Evolutionary conservation across 2,888 invertebrate species (phyloP), one percentile per base, ranked within the genome.

Genomic region (Oscheius sp.): DNA sequence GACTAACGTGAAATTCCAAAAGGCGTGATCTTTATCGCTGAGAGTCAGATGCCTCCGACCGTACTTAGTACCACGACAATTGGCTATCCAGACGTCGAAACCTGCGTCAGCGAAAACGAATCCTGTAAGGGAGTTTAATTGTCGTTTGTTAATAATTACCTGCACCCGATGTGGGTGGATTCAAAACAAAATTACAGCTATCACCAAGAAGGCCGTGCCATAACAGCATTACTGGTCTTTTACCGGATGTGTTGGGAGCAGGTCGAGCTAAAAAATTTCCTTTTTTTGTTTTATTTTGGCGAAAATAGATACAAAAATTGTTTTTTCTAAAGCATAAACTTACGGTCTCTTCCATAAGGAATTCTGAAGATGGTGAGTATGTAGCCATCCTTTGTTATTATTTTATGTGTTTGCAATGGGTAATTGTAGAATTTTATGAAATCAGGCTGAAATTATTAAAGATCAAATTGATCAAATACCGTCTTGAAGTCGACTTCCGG

Each of bases 51-150:
- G 92, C 2, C 89, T 90, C 80, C 89, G 89, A 1, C 91, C 91
- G 83, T 92, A 92, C 0, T 90, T 90, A 82, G 93, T 93, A 0
- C 94, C 94, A 75, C 94, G 89, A 6, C 90, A 90, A 86, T 94
- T 94, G 0, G 92, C 92, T 76, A 94, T 80, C 94, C 94, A 94
- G 89, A 88, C 81, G 91, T 89, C 87, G 90, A 92, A 67, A 88
- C 92, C 89, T 87, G 87, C 81, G 88, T 80, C 87, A 5, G 84
- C 82, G 26, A 86, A 80, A 6, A 85, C 85, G 83, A 74, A 85
- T 12, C 73, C 82, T 67, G 32, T n/a, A 59, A 59, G 17, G 32
- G 14, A 20, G 4, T 20, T 5, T n/a, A n/a, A n/a, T 54, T 54
- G 9, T 5, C 14, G n/a, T 30, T 14, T 4, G 4, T 2, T 6